Conservation (phyloP, 2,113 vertebrate genomes). For the Pterocles orientalis region DNA sequence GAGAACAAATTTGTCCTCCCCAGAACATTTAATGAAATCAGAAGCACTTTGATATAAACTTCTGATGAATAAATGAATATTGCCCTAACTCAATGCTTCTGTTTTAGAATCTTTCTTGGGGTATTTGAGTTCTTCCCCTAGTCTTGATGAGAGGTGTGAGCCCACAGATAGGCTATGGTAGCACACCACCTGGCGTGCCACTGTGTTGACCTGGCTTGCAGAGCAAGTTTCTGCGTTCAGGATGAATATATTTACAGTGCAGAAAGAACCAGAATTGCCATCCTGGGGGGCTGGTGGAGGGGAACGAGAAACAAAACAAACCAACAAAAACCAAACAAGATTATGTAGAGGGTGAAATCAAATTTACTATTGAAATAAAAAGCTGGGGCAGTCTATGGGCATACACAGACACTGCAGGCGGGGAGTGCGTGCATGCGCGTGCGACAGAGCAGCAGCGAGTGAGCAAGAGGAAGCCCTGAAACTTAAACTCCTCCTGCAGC, state of each 20-base stretch:
- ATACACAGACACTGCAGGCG: background rate
- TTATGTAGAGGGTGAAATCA: background rate
- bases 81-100: background rate
- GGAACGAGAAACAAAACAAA: background rate
- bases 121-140: background rate
- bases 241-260: background rate
- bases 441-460: background rate
- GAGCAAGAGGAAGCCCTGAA: background rate
- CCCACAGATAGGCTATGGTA: background rate
- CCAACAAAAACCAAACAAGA: no score
- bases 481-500: conserved; percentile 64
- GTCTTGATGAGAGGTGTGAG: background rate
- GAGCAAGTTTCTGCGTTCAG: background rate
- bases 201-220: background rate
- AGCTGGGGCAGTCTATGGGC: background rate
- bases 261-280: background rate
- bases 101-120: background rate
- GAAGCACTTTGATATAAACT: background rate
- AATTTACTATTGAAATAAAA: background rate
- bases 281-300: background rate
- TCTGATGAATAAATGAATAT: background rate
- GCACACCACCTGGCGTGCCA: background rate
- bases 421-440: background rate
- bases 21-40: background rate
- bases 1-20: background rate